Base-by-base conservation (phyloP, 2,888 invertebrate genomes). In the Dryobota labecula region DNA sequence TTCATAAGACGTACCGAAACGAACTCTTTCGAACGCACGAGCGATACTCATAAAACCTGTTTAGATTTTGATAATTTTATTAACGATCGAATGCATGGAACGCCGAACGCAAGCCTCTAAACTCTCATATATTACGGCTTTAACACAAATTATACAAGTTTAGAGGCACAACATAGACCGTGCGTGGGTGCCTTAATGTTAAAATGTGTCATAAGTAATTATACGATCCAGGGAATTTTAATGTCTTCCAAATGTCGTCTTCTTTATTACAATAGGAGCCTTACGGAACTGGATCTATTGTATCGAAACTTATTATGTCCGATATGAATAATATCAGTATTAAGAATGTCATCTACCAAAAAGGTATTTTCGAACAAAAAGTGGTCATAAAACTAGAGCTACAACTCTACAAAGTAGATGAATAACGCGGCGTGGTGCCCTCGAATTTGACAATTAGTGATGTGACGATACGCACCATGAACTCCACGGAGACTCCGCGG, bases 61-160 rank as follows among this genome's bases (percentile, higher is more conserved):
- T 96, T 95, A 92, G 94, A 94, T 95, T 95, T 96, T 96, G 95
- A 96, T 96, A 95, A 96, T 96, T 96, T 96, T 96, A 96, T 95
- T 95, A 95, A 95, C 94, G 94, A 94, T 92, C 94, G 91, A 93
- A 94, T 92, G 93, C 92, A 93, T 89, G 94, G 92, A 92, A 91
- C 93, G 89, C 90, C 90, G 92, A 91, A 89, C 90, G 91, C 92
- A 92, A 93, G 94, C 91, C 91, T 92, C 93, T 91, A 91, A 93
- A 94, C 90, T 93, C 93, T 93, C 95, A 95, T 96, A 96, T 96
- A 95, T 96, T 95, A 96, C 92, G 82, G 95, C 94, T 94, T 96
- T 95, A 95, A 94, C 95, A 96, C 96, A 95, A 96, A 95, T 96
- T 95, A 95, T 95, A 96, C 95, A 91, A 94, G 92, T 95, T 94